Evolutionary conservation across 2,797 vertebrate species (phyloP).

Genomic region (Lemur catta): DNA sequence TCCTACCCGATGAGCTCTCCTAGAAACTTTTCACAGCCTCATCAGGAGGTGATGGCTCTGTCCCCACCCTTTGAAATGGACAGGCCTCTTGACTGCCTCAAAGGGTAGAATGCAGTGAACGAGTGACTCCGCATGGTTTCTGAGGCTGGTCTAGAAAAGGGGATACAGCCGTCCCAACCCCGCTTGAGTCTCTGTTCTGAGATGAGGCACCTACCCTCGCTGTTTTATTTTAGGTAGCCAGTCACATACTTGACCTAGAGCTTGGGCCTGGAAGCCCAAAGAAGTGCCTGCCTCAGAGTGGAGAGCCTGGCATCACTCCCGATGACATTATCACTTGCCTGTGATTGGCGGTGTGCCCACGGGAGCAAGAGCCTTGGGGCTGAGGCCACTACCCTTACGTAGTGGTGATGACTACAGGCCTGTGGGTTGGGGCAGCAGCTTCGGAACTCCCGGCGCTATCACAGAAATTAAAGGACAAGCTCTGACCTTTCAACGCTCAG

Average conservation of each 20-base stretch:
- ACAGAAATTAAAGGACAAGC: background rate
- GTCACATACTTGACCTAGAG: background rate
- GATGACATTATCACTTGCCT: background rate
- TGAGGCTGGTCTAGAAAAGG: background rate
- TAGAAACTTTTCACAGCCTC: background rate
- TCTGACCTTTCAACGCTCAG: background rate
- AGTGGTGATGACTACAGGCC: background rate
- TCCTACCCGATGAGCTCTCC: background rate
- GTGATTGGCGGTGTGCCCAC: background rate
- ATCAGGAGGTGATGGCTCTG: background rate
- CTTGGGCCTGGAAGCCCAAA: slow-evolving; percentile 1
- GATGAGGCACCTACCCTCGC: background rate
- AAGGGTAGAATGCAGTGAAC: background rate
- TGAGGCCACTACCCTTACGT: accelerated
- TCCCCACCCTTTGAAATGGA: background rate
- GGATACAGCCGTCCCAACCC: background rate
- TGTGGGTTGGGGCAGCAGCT: background rate
- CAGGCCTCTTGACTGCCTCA: background rate
- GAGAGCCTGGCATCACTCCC: background rate
- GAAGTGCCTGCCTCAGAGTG: background rate
- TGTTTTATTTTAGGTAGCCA: background rate
- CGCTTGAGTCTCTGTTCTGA: background rate
- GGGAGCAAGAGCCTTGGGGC: background rate
- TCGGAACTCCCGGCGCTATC: background rate
- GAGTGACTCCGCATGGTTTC: background rate